Conservation (phyloP, 2,113 vertebrate species). For the Pleuronectes platessa region DNA sequence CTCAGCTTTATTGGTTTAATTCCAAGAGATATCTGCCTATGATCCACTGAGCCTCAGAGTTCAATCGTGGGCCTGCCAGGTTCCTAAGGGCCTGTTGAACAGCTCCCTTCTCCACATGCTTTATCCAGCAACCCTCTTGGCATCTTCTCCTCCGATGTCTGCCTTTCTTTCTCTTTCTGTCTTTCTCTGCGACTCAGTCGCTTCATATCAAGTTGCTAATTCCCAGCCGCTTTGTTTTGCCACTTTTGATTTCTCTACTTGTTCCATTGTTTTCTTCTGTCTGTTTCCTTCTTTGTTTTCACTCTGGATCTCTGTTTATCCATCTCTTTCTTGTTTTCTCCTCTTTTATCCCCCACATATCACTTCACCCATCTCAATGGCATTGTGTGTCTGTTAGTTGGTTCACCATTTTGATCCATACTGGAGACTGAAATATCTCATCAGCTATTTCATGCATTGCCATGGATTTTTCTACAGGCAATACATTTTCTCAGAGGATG, state of each 20-base stretch:
- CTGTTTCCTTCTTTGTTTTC: not conserved
- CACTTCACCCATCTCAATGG: no score
- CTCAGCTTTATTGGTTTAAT: conserved; percentile 55
- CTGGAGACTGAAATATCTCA: not conserved
- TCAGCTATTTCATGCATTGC: no score
- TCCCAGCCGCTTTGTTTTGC: conserved; percentile 10
- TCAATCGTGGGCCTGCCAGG: conserved; percentile 58
- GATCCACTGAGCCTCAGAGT: conserved; percentile 59
- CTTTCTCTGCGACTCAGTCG: not conserved
- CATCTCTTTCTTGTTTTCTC: no score
- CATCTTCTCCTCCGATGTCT: conserved; percentile 30
- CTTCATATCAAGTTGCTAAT: conserved; percentile 2
- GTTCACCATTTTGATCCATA: not conserved
- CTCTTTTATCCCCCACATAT: no score
- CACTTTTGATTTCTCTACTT: not conserved
- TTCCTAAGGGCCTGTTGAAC: conserved; percentile 60
- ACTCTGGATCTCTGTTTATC: not conserved
- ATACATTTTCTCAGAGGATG: not conserved
- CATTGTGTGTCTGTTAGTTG: not conserved
- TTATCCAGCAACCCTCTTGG: conserved; percentile 43
- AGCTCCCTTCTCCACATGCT: conserved; percentile 56
- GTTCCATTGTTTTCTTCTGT: not conserved
- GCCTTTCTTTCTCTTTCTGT: not conserved
- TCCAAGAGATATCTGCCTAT: conserved; percentile 31
- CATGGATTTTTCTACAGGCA: not conserved